These are phyloP conservation scores for Furcifer pardalis DNA, from an alignment of 2,797 vertebrate genomes.

Conservation along the genomic window DNA sequence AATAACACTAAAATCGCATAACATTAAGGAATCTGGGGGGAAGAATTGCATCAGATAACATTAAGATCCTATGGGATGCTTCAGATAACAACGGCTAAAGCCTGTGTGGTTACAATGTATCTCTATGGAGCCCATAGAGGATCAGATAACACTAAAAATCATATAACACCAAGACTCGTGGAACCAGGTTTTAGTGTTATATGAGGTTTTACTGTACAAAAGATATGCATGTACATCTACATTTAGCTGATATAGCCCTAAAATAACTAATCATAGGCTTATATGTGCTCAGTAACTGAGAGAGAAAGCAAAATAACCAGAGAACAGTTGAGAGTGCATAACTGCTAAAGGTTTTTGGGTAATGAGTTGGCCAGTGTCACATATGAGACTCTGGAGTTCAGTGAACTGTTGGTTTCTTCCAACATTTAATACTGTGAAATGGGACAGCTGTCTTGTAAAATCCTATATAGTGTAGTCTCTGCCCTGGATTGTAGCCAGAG, in stretches of 20 bases:
- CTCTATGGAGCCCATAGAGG: too few species aligned
- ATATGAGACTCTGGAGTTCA: conserved; percentile 1
- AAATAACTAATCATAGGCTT: not conserved
- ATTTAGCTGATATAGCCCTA: not conserved
- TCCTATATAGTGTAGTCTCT: not conserved
- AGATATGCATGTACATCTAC: not conserved
- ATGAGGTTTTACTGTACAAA: too few species aligned
- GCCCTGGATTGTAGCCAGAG: not conserved
- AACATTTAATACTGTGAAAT: conserved; percentile 17
- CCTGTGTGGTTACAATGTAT: too few species aligned
- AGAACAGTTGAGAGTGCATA: not conserved
- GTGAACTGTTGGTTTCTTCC: conserved; percentile 9
- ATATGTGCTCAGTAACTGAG: not conserved
- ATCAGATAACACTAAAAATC: too few species aligned
- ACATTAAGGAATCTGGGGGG: too few species aligned
- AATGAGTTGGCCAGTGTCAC: not conserved
- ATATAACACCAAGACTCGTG: too few species aligned
- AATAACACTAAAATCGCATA: too few species aligned
- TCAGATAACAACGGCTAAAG: too few species aligned
- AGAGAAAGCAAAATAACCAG: not conserved
- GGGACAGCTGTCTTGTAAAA: conserved; percentile 4
- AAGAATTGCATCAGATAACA: too few species aligned
- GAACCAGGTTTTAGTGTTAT: too few species aligned
- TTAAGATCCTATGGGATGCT: too few species aligned
- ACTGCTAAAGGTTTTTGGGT: conserved; percentile 6